Conservation (phyloP, 1,140 invertebrate species). For the Stenopsyche tienmushanensis region DNA sequence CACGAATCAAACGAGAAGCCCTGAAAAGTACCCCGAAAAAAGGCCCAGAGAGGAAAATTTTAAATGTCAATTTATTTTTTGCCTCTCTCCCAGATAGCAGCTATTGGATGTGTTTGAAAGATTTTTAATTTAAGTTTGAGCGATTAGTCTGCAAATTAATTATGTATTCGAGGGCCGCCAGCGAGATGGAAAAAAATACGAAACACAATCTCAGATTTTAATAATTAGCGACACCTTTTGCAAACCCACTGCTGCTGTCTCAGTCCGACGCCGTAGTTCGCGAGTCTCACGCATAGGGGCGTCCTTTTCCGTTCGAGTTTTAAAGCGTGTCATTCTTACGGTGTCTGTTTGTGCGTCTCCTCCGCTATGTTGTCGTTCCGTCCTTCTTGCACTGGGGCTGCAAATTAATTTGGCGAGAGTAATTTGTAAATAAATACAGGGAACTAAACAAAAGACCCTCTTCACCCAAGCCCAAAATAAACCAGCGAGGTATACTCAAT, state of each 20-base stretch:
- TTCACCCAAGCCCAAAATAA: not conserved
- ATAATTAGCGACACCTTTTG: conserved; percentile 3
- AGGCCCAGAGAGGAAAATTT: no score
- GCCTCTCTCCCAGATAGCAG: not conserved
- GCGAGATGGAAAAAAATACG: not conserved
- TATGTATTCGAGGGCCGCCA: not conserved
- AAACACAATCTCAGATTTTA: not conserved
- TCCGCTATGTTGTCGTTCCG: not conserved
- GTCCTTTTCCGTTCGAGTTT: not conserved
- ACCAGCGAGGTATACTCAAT: not conserved
- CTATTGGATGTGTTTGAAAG: not conserved
- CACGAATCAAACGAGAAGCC: not conserved
- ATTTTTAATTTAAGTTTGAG: not conserved
- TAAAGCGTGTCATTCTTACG: not conserved
- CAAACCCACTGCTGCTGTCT: not conserved
- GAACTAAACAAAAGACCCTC: not conserved
- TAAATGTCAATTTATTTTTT: not conserved
- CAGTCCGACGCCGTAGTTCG: not conserved
- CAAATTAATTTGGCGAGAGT: conserved; percentile 13
- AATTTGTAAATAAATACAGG: conserved; percentile 13
- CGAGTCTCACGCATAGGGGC: not conserved
- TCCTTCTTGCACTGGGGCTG: not conserved
- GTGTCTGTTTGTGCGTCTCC: not conserved
- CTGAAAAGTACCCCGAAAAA: not conserved
- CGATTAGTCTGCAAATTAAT: not conserved